Conservation (phyloP, 1,140 invertebrate species). For the Aphelenchoides avenae region DNA sequence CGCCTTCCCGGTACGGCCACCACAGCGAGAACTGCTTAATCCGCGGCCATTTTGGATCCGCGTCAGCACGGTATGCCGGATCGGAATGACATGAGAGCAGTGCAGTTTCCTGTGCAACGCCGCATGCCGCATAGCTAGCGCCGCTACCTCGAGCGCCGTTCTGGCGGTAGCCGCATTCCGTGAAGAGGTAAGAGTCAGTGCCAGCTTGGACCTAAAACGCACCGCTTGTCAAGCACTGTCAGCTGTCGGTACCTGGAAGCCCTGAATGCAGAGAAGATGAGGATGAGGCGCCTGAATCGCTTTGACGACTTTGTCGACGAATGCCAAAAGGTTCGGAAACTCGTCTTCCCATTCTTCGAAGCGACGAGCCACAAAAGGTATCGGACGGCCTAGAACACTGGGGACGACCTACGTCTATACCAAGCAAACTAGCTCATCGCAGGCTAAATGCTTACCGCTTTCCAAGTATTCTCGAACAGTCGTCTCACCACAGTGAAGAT, state of each 20-base stretch:
- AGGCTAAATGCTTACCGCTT: too few relatives aligned
- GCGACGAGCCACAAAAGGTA: conserved; percentile 11
- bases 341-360: conserved; percentile 25
- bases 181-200: conserved; percentile 18
- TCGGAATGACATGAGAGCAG: conserved; percentile 19
- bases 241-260: conserved; percentile 29
- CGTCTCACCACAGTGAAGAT: too few relatives aligned
- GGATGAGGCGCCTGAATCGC: conserved; percentile 19
- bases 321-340: conserved; percentile 18
- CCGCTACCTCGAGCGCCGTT: conserved; percentile 20
- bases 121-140: conserved; percentile 9
- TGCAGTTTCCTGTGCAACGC: conserved; percentile 22
- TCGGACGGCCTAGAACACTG: conserved; percentile 9
- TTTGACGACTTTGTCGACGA: conserved; percentile 9
- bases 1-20: conserved; percentile 15
- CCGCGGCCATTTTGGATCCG: conserved; percentile 17
- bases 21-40: conserved; percentile 8
- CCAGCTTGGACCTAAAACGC: neutral
- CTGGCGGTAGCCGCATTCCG: conserved; percentile 29
- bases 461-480: too few relatives aligned
- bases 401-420: too few relatives aligned
- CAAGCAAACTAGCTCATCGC: too few relatives aligned
- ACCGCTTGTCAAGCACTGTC: too few relatives aligned
- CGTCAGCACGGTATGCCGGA: conserved; percentile 9
- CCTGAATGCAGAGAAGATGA: conserved; percentile 31